phyloP scores from a whole-genome alignment of 2,888 invertebrate genomes.

The Rhagophthalmus giganteus region DNA sequence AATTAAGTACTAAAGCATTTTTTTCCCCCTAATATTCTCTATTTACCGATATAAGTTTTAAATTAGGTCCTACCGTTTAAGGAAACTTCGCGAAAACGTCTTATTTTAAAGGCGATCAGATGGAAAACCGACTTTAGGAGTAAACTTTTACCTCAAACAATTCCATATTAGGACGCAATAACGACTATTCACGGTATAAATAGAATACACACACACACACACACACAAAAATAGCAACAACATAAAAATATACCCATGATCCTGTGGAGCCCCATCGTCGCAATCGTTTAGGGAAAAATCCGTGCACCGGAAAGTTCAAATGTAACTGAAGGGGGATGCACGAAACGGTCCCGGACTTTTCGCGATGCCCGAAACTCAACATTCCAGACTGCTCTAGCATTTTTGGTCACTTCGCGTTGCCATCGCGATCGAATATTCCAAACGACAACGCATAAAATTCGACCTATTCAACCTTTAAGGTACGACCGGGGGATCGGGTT shows the following conservation, averaged over 20 bases:
- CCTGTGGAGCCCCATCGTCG: conserved; percentile 75
- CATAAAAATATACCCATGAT: conserved; percentile 66
- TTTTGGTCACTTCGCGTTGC: conserved; percentile 8
- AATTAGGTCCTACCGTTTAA: too few species aligned
- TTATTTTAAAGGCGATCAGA: too few species aligned
- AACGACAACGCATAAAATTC: neutral
- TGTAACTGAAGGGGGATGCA: conserved; percentile 59
- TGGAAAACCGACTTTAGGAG: too few species aligned
- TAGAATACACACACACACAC: too few species aligned
- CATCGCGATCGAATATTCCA: conserved; percentile 1
- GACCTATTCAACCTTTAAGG: conserved; percentile 8
- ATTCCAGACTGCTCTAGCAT: conserved; percentile 47
- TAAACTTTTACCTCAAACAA: too few species aligned
- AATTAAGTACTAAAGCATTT: too few species aligned
- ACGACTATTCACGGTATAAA: too few species aligned
- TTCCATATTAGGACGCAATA: too few species aligned
- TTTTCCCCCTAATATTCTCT: too few species aligned
- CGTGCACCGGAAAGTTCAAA: conserved; percentile 61
- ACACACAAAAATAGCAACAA: too few species aligned
- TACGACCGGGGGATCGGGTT: conserved; percentile 2
- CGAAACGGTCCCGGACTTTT: conserved; percentile 53
- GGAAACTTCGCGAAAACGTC: neutral
- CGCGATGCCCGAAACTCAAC: conserved; percentile 42
- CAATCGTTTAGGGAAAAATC: conserved; percentile 66
- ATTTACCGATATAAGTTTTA: too few species aligned